Evolutionary conservation across 2,888 invertebrate genomes (phyloP).

Genomic region (Synanthedon myopaeformis): DNA sequence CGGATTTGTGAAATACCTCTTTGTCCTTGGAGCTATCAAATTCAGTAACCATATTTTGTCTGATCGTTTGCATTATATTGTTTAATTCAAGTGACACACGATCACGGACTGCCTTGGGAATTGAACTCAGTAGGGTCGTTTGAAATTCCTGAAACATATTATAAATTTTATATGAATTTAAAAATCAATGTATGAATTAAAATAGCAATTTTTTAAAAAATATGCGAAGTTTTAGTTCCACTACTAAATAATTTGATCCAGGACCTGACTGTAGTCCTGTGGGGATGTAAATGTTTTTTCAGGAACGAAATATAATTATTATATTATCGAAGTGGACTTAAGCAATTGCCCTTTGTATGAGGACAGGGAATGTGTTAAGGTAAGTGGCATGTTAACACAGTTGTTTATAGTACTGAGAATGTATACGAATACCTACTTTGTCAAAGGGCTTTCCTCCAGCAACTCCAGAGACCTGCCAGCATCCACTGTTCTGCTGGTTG

Average conservation of each 20-base stretch:
- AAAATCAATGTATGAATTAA: too few relatives aligned
- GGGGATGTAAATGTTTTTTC: too few relatives aligned
- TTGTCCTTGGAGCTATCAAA: constrained; percentile 16
- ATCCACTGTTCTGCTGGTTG: constrained; percentile 39
- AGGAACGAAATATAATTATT: too few relatives aligned
- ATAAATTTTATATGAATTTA: background rate
- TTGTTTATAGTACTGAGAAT: too few relatives aligned
- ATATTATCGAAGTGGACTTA: too few relatives aligned
- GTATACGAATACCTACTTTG: constrained; percentile 26
- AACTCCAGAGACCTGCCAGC: constrained; percentile 59
- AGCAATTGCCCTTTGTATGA: too few relatives aligned
- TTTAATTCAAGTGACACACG: constrained; percentile 40
- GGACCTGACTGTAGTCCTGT: too few relatives aligned
- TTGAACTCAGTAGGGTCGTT: constrained; percentile 42
- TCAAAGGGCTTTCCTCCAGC: constrained; percentile 49
- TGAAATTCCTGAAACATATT: constrained; percentile 49
- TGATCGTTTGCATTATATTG: constrained; percentile 44
- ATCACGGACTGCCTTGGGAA: constrained; percentile 43
- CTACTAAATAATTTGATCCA: too few relatives aligned
- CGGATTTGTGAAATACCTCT: constrained; percentile 25
- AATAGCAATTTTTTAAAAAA: too few relatives aligned
- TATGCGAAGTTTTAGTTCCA: too few relatives aligned
- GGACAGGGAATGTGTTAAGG: too few relatives aligned
- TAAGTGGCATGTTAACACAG: too few relatives aligned
- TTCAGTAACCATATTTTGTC: constrained; percentile 34